These are phyloP conservation scores for Leucoptera coffeella DNA, from an alignment of 2,888 invertebrate genomes.

Conservation along the genomic window DNA sequence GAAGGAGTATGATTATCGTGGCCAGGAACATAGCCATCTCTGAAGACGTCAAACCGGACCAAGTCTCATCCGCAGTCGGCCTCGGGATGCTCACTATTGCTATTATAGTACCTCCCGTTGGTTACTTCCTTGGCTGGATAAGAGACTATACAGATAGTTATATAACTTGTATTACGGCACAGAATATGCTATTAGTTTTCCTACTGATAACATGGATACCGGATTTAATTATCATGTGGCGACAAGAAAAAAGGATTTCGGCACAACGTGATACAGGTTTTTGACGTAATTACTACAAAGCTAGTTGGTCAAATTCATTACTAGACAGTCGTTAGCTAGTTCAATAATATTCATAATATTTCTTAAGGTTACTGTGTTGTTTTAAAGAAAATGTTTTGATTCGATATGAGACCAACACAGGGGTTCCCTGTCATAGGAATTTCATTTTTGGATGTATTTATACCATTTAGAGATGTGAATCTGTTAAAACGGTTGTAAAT, in stretches of 20 bases:
- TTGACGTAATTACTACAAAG: background rate
- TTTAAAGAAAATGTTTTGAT: no score
- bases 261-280: constrained; percentile 3
- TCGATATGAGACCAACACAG: no score
- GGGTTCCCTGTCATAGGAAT: no score
- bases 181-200: constrained; percentile 47
- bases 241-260: constrained; percentile 24
- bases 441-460: no score
- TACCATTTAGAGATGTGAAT: no score
- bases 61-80: constrained; percentile 64
- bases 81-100: constrained; percentile 69
- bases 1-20: constrained; percentile 67
- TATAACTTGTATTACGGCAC: constrained; percentile 56
- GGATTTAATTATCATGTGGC: constrained; percentile 39
- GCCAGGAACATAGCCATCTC: constrained; percentile 66
- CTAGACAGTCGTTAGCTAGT: no score
- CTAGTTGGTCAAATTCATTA: no score
- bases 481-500: no score
- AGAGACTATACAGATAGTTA: constrained; percentile 62
- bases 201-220: constrained; percentile 54
- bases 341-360: no score
- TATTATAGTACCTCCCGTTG: constrained; percentile 58
- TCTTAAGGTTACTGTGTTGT: no score
- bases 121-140: constrained; percentile 60
- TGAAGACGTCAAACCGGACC: constrained; percentile 50